Evolutionary conservation across 2,888 invertebrate species (phyloP).

Genomic region (Seira musarum): DNA sequence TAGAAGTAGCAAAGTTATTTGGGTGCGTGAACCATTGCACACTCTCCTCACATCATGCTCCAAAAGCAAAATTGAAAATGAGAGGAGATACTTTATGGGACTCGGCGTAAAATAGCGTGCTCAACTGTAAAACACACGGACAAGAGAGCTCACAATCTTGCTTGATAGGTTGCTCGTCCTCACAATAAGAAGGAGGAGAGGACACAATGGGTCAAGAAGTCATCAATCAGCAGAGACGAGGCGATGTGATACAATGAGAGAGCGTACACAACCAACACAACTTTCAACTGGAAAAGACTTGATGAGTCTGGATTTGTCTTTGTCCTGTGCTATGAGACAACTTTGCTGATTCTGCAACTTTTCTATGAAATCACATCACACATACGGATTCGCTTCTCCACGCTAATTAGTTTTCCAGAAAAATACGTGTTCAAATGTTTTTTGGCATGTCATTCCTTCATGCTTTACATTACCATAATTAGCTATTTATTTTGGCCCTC

Average conservation of each 20-base stretch:
- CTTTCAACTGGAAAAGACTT: slow-evolving; percentile 18
- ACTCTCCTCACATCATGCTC: not conserved
- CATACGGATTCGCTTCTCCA: too few species aligned
- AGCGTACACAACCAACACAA: too few species aligned
- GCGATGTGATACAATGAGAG: too few species aligned
- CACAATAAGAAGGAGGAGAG: not conserved
- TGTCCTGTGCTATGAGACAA: not conserved
- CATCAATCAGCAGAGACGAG: slow-evolving; percentile 52
- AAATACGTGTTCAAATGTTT: too few species aligned
- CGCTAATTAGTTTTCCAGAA: too few species aligned
- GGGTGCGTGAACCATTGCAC: slow-evolving; percentile 2
- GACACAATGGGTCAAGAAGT: slow-evolving; percentile 45
- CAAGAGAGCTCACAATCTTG: not conserved
- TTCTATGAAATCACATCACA: not conserved
- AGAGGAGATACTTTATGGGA: too few species aligned
- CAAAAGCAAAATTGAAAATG: slow-evolving; percentile 9
- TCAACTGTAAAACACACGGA: not conserved
- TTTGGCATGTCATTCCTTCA: too few species aligned
- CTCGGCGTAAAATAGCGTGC: too few species aligned
- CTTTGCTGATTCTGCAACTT: not conserved
- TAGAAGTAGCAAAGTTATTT: too few species aligned
- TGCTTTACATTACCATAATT: too few species aligned
- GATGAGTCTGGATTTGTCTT: slow-evolving; percentile 10
- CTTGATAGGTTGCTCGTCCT: not conserved
- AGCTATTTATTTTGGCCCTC: too few species aligned